Percentiles rank a stretch among this genome's conserved stretches.
phyloP scores from a whole-genome alignment of 2,888 invertebrate genomes.

The Coronaproctus castanopsis region DNA sequence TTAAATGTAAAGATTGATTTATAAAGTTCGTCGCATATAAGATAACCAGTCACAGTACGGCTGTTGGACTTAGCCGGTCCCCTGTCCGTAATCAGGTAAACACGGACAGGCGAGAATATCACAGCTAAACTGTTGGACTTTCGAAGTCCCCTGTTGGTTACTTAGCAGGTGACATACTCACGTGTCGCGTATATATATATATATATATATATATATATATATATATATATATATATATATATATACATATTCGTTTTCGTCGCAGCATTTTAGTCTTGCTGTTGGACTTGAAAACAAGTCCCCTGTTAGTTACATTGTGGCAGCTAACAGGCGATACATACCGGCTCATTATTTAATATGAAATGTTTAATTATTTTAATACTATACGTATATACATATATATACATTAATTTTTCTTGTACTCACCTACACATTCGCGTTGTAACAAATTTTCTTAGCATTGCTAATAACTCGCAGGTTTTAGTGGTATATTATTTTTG shows the following conservation, averaged over 20 bases:
- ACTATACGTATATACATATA: no score
- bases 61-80: slow-evolving; percentile 17
- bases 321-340: not conserved
- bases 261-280: slow-evolving; percentile 9
- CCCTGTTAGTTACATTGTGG: slow-evolving; percentile 3
- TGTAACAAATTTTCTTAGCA: no score
- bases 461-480: no score
- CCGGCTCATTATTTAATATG: no score
- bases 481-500: no score
- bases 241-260: not conserved
- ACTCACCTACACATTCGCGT: no score
- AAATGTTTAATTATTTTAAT: no score
- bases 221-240: not conserved
- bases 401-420: no score
- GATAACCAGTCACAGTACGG: slow-evolving; percentile 25
- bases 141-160: slow-evolving; percentile 16
- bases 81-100: slow-evolving; percentile 11
- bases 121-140: slow-evolving; percentile 19
- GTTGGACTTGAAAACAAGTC: slow-evolving; percentile 11
- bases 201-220: no score
- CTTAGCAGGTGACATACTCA: slow-evolving; percentile 17
- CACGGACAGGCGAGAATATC: slow-evolving; percentile 16
- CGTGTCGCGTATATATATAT: no score
- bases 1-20: not conserved
- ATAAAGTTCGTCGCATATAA: not conserved